These are phyloP conservation scores for Chelmon rostratus DNA, from an alignment of 2,797 vertebrate species.

Conservation along the genomic window DNA sequence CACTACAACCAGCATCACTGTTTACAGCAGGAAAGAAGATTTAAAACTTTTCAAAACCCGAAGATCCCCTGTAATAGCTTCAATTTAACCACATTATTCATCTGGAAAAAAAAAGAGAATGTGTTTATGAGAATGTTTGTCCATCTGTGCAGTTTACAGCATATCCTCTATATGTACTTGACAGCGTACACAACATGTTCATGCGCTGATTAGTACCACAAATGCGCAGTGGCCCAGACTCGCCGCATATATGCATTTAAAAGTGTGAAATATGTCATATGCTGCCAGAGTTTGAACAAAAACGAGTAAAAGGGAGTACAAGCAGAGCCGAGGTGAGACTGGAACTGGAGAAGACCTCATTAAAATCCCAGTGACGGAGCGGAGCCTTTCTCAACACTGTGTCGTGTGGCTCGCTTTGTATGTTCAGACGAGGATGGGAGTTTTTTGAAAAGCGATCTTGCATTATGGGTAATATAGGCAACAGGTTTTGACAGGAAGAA, in stretches of 20 bases:
- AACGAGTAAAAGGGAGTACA: neutral
- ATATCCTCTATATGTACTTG: neutral
- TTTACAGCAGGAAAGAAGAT: too few relatives aligned
- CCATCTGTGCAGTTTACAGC: slow-evolving; percentile 6
- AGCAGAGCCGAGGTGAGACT: neutral
- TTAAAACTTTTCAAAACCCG: neutral
- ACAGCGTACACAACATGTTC: neutral
- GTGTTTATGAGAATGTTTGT: neutral
- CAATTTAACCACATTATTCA: neutral
- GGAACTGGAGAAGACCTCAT: neutral
- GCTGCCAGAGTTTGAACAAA: neutral
- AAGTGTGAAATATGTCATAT: slow-evolving; percentile 1
- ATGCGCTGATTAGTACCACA: neutral
- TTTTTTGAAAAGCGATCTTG: neutral
- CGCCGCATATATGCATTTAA: slow-evolving; percentile 8
- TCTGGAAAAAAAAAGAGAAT: neutral
- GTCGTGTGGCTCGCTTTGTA: neutral
- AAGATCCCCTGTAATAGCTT: neutral
- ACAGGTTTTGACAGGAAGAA: neutral
- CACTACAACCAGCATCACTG: neutral
- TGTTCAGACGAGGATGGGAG: neutral
- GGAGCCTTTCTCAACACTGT: neutral
- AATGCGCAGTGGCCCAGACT: slow-evolving; percentile 35
- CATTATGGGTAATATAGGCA: neutral
- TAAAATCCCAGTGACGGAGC: neutral